Base-by-base conservation (phyloP, 2,797 vertebrate genomes). In the Sphenopsis melanotis region DNA sequence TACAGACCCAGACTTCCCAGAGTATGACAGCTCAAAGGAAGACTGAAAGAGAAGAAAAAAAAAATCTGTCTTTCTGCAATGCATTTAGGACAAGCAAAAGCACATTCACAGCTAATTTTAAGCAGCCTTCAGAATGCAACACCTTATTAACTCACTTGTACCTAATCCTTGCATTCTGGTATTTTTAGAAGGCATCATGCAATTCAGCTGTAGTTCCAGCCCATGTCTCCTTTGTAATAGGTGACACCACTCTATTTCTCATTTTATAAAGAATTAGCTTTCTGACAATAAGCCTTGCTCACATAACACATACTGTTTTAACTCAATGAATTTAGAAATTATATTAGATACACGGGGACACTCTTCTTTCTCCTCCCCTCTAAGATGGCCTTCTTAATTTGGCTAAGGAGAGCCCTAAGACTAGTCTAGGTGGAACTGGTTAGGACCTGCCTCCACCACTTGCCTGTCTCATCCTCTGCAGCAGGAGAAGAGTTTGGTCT, bases 101-200 rank as follows among this genome's bases (percentile, higher is more conserved):
- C 61, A 83, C 52, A 86, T 84, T 93, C 50, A 65, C 68, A 87
- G 71, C 81, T 94, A 80, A 95, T 96, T 95, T 96, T 91, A 87
- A 96, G 83, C 83, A 95, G 74, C 74, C 83, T 94, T 94, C 77
- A 90, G 77, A 91, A 90, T 27, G 52, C 60, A 84, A 42, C 95
- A 95, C 70, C 56, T 91, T 94, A 64, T 91, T 93, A 94, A 88
- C 55, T 93, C 83, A 39, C 30, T 96, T 83, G 59, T 76, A 56
- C 74, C 74, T 91, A 93, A 91, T 96, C 74, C 34, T 66, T 77
- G 52, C 53, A 17, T 86, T 93, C 77, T 82, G 63, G 32, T 95
- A 96, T 94, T 95, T 97, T 96, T 95, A 94, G 89, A 94, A 91
- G 56, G 56, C 52, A 34, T 78, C 80, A 17, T 88, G 77, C 70